Evolutionary conservation across 2,113 vertebrate genomes (phyloP).

Genomic region (Oncorhynchus tshawytscha): DNA sequence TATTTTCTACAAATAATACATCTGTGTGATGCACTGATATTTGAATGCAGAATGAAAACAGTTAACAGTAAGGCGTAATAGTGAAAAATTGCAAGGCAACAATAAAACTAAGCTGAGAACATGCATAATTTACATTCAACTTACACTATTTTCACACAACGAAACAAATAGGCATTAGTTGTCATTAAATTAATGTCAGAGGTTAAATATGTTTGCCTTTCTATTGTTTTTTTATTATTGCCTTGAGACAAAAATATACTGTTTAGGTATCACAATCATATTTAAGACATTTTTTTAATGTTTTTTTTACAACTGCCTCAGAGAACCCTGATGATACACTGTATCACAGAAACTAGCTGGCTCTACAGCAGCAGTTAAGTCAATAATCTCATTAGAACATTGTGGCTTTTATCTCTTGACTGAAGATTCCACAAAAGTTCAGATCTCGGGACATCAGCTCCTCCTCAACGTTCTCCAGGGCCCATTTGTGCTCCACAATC

Average conservation of each 20-base stretch:
- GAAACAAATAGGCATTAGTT: not conserved
- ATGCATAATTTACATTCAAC: not conserved
- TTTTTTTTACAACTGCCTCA: not conserved
- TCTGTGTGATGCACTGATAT: too few species aligned
- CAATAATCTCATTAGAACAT: constrained; percentile 40
- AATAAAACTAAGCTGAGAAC: not conserved
- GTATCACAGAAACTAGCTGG: not conserved
- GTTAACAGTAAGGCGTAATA: not conserved
- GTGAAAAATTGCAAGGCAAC: not conserved
- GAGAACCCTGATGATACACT: not conserved
- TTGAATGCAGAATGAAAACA: too few species aligned
- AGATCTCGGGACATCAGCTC: constrained; percentile 77
- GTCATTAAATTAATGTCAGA: not conserved
- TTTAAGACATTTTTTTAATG: not conserved
- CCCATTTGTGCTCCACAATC: constrained; percentile 81
- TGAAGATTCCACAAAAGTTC: constrained; percentile 67
- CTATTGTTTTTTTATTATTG: not conserved
- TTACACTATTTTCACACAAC: not conserved
- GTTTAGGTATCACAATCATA: not conserved
- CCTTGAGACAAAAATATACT: not conserved
- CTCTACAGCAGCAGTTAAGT: not conserved
- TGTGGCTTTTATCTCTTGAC: constrained; percentile 41
- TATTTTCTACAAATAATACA: too few species aligned
- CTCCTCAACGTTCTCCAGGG: constrained; percentile 80
- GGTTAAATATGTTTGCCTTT: not conserved